Base-by-base conservation (phyloP, 2,113 vertebrate genomes). In the Nerophis ophidion region DNA sequence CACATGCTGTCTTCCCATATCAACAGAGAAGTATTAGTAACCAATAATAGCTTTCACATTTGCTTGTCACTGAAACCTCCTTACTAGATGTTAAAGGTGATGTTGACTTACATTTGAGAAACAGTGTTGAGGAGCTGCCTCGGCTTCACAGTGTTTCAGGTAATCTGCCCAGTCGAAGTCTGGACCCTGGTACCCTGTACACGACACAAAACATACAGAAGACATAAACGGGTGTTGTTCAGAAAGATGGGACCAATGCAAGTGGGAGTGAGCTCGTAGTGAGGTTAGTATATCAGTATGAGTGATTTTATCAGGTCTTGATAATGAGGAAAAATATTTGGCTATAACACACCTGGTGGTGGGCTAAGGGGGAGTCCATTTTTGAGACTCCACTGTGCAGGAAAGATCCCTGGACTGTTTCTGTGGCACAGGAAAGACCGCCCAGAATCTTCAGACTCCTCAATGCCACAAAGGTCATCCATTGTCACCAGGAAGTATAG, bases 111-210 rank as follows among this genome's bases (percentile, higher is more conserved):
- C 96, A 83, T 4, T 63, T 38, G 94, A 91, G 75, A 99, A 98
- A 83, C 94, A 96, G 75, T 91, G 92, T 81, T 97, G 92, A 42
- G 96, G 93, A 74, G 95, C 97, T 6, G 95, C 93, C 72, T 94
- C 93, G 15, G 95, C 91, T 73, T 93, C 92, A 5, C 92, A 95
- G 53, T 93, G 92, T 73, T 96, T 98, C 87, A 99, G 90, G 89
- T 99, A 97, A 81, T 97, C 94, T 0, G 96, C 95, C 97, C 97
- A 99, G 68, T 97, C 94, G 14, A 99, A 98, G 87, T 96, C 94
- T 80, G 96, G 92, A 63, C 93, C 92, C 46, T 93, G 90, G 84
- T 91, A 93, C 53, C 96, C 97, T 99, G 77, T 10, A 63, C 5
- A 57, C 1, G 48, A 60, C 48, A 11, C 47, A 9, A 66, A 63